Evolutionary conservation across 2,888 invertebrate genomes (phyloP).

Genomic region (Hydraecia micacea): DNA sequence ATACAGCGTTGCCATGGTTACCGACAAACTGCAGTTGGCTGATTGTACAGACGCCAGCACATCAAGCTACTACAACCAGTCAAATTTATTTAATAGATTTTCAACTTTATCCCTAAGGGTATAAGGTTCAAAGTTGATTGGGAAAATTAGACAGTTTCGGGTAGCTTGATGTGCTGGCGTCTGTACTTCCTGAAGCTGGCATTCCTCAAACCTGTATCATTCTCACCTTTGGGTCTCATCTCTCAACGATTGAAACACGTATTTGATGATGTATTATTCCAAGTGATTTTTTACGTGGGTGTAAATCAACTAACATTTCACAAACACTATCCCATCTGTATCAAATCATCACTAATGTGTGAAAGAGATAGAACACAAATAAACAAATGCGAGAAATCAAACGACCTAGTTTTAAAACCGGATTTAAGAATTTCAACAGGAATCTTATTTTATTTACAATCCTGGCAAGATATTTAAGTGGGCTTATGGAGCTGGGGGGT

Average conservation of each 20-base stretch:
- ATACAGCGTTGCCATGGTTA: neutral
- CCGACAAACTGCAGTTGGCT: neutral
- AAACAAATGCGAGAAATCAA: conserved; percentile 27
- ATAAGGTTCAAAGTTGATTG: no score
- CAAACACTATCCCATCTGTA: conserved; percentile 33
- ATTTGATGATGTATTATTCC: conserved; percentile 21
- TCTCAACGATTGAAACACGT: conserved; percentile 23
- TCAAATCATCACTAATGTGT: conserved; percentile 29
- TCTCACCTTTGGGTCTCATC: conserved; percentile 22
- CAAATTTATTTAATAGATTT: no score
- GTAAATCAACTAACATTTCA: conserved; percentile 48
- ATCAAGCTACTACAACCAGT: no score
- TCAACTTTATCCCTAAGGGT: no score
- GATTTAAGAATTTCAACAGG: neutral
- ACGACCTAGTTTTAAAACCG: conserved; percentile 12
- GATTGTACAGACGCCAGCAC: no score
- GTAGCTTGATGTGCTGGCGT: no score
- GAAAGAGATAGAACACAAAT: conserved; percentile 39
- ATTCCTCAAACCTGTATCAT: neutral
- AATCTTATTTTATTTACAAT: conserved; percentile 11
- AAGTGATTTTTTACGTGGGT: conserved; percentile 25
- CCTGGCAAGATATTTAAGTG: conserved; percentile 1
- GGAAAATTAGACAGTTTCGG: no score
- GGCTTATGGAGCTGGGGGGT: neutral
- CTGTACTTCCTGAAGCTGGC: neutral